These are phyloP conservation scores for Zaprionus taronus DNA, from an alignment of 1,140 invertebrate species.

Conservation along the genomic window DNA sequence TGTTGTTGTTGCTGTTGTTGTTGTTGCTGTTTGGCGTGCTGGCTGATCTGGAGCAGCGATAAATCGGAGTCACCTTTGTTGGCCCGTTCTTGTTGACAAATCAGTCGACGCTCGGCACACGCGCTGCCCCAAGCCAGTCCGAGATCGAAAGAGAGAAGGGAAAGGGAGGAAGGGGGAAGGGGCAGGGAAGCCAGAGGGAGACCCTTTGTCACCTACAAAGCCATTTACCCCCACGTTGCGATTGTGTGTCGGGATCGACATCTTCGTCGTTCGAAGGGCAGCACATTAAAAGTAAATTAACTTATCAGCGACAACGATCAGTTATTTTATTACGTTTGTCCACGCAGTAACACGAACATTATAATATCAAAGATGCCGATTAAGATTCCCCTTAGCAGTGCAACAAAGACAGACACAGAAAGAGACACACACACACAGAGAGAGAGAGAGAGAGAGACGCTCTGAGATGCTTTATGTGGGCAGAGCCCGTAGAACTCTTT, in stretches of 20 bases:
- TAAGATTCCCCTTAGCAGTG: constrained; percentile 60
- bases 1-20: constrained; percentile 34
- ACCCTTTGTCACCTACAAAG: constrained; percentile 76
- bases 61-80: constrained; percentile 74
- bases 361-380: constrained; percentile 84
- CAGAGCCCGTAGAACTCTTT: neutral
- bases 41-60: constrained; percentile 80
- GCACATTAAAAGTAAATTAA: constrained; percentile 84
- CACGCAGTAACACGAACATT: constrained; percentile 84
- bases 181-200: neutral
- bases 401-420: constrained; percentile 8
- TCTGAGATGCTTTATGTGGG: constrained; percentile 33
- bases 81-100: constrained; percentile 75
- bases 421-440: constrained; percentile 11
- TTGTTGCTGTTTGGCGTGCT: constrained; percentile 29
- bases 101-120: constrained; percentile 77
- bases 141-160: neutral
- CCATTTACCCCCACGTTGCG: constrained; percentile 71
- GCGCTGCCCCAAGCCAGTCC: constrained; percentile 29
- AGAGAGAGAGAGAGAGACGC: neutral
- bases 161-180: neutral
- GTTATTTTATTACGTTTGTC: constrained; percentile 84
- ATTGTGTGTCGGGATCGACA: constrained; percentile 15
- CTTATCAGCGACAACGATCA: constrained; percentile 84
- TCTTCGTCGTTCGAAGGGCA: constrained; percentile 58